Evolutionary conservation across 2,797 vertebrate genomes (phyloP).

Genomic region (Serranus cabrilla): DNA sequence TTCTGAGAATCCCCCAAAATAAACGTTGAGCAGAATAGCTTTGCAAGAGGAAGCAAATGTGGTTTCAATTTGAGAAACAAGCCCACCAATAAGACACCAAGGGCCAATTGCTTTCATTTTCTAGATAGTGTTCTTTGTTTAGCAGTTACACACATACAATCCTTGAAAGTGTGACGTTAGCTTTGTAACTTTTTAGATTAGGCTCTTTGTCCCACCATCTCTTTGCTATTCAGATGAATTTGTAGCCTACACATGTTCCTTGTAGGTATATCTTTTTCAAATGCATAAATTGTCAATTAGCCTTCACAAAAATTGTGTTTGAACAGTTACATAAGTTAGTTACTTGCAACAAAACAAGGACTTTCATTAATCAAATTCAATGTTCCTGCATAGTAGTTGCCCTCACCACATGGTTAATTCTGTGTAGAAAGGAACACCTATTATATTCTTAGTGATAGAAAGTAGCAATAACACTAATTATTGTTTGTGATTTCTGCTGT

Average conservation of each 20-base stretch:
- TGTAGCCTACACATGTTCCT: neutral
- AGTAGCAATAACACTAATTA: neutral
- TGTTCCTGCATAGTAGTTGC: too few species aligned
- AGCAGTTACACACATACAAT: neutral
- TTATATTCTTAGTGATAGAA: neutral
- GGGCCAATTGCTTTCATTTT: neutral
- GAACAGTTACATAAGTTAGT: too few species aligned
- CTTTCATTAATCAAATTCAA: too few species aligned
- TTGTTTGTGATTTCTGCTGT: neutral
- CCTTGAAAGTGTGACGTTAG: neutral
- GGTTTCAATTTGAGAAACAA: constrained; percentile 33
- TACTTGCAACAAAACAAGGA: too few species aligned
- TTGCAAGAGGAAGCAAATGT: constrained; percentile 24
- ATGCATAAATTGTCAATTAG: neutral
- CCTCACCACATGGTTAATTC: neutral
- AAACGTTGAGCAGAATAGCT: neutral
- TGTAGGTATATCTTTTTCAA: neutral
- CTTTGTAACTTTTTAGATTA: neutral
- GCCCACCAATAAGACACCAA: neutral
- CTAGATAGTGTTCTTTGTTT: neutral
- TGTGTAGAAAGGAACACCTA: neutral
- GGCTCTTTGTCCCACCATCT: neutral
- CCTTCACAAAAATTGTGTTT: neutral
- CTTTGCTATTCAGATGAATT: neutral
- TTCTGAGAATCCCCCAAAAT: constrained; percentile 28